These are phyloP conservation scores for Odontomyia ornata DNA, from an alignment of 2,888 invertebrate genomes.

Conservation along the genomic window DNA sequence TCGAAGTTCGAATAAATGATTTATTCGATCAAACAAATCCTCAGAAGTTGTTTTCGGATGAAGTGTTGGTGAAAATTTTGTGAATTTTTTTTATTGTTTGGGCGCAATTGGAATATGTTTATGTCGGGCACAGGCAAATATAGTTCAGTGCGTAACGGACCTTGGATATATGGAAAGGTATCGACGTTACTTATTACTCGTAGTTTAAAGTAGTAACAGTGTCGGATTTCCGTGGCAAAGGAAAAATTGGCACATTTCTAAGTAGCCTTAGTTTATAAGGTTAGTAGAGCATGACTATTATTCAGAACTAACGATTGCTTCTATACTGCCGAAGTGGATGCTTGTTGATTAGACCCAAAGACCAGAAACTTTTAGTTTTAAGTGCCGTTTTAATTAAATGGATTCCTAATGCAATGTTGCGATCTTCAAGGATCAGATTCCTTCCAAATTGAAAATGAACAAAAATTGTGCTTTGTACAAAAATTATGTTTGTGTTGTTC, in stretches of 20 bases:
- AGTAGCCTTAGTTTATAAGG: too few species aligned
- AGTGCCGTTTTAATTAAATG: too few species aligned
- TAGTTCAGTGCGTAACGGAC: constrained; percentile 15
- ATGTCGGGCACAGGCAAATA: neutral
- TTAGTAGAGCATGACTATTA: too few species aligned
- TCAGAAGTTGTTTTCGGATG: neutral
- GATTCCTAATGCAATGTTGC: too few species aligned
- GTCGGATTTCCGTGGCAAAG: neutral
- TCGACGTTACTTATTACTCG: neutral
- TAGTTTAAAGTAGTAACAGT: neutral
- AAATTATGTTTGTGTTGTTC: too few species aligned
- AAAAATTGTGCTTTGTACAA: too few species aligned
- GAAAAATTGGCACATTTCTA: neutral
- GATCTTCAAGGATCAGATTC: too few species aligned
- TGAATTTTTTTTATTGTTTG: neutral
- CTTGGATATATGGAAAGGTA: constrained; percentile 15
- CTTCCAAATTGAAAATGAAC: too few species aligned
- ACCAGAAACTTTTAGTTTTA: too few species aligned
- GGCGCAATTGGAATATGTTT: constrained; percentile 16
- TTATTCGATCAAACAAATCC: neutral
- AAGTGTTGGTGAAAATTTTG: constrained; percentile 4
- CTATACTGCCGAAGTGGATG: too few species aligned
- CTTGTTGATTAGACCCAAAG: too few species aligned
- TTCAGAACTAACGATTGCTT: too few species aligned
- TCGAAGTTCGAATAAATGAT: neutral